Evolutionary conservation across 2,113 vertebrate species (phyloP).

Genomic region (Holacanthus passer): DNA sequence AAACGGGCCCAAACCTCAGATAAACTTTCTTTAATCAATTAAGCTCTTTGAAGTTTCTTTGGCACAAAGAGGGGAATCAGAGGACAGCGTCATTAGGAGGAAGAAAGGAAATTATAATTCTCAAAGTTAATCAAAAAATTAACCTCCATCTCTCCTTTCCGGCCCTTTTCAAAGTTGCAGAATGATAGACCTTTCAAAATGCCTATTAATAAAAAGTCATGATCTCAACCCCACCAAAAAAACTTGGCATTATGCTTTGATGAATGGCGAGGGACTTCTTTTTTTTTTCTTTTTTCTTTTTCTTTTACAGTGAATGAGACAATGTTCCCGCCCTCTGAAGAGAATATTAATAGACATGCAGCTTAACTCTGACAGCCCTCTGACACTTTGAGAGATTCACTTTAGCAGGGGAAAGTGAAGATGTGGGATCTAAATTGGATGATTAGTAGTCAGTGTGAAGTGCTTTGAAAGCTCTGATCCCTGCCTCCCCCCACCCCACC

Average conservation of each 20-base stretch:
- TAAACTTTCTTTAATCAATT: constrained; percentile 35
- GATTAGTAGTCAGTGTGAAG: constrained; percentile 72
- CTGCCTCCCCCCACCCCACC: background rate
- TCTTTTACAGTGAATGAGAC: constrained; percentile 50
- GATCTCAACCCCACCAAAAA: constrained; percentile 42
- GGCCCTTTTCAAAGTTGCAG: constrained; percentile 31
- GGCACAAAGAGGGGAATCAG: constrained; percentile 22
- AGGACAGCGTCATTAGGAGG: constrained; percentile 39
- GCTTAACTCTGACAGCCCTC: constrained; percentile 75
- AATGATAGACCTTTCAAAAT: constrained; percentile 65
- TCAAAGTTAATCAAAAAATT: constrained; percentile 56
- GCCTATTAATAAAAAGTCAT: constrained; percentile 66
- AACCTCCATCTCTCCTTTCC: constrained; percentile 57
- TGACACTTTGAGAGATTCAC: constrained; percentile 73
- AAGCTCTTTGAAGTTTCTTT: constrained; percentile 25
- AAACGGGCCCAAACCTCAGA: background rate
- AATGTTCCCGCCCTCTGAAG: constrained; percentile 62
- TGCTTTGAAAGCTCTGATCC: constrained; percentile 66
- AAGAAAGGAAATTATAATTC: constrained; percentile 40
- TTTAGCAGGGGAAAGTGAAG: constrained; percentile 70
- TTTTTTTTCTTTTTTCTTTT: constrained; percentile 17
- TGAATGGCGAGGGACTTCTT: constrained; percentile 50
- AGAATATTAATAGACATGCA: constrained; percentile 79
- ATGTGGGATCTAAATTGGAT: constrained; percentile 76
- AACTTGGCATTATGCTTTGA: constrained; percentile 66